Evolutionary conservation across 2,113 vertebrate species (phyloP).

Genomic region (Vulpes vulpes): DNA sequence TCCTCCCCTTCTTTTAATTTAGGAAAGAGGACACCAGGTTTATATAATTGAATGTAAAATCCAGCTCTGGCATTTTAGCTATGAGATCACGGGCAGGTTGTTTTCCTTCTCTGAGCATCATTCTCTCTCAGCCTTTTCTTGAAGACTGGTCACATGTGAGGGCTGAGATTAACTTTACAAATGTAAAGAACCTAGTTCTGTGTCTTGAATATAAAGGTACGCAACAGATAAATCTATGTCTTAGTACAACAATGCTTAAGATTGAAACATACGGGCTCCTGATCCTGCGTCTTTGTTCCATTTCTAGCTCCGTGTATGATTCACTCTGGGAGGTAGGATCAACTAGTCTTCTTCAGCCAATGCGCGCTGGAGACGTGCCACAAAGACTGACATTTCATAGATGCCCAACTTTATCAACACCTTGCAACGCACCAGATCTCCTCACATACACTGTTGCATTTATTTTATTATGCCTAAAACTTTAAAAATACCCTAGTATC

Average conservation of each 20-base stretch:
- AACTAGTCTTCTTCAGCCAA: not conserved
- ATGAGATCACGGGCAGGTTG: not conserved
- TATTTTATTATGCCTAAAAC: not conserved
- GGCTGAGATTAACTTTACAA: not conserved
- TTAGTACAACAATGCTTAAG: constrained; percentile 47
- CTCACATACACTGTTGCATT: not conserved
- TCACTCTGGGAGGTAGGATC: not conserved
- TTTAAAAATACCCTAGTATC: not conserved
- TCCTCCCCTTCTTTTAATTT: not conserved
- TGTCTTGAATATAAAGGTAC: not conserved
- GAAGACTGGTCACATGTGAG: not conserved
- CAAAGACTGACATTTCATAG: not conserved
- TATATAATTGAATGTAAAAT: constrained; percentile 29
- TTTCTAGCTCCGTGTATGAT: constrained; percentile 5
- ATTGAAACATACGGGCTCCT: not conserved
- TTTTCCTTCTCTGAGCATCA: not conserved
- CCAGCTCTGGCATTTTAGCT: not conserved
- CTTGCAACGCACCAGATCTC: not conserved
- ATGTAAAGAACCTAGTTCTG: not conserved
- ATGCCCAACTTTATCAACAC: not conserved
- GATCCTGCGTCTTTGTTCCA: constrained; percentile 2
- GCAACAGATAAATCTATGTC: not conserved
- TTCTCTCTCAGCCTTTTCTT: constrained; percentile 3
- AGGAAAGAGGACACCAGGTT: not conserved
- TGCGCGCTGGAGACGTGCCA: not conserved